Conservation (phyloP, 2,888 invertebrate genomes). For the Ephialtes manifestator region DNA sequence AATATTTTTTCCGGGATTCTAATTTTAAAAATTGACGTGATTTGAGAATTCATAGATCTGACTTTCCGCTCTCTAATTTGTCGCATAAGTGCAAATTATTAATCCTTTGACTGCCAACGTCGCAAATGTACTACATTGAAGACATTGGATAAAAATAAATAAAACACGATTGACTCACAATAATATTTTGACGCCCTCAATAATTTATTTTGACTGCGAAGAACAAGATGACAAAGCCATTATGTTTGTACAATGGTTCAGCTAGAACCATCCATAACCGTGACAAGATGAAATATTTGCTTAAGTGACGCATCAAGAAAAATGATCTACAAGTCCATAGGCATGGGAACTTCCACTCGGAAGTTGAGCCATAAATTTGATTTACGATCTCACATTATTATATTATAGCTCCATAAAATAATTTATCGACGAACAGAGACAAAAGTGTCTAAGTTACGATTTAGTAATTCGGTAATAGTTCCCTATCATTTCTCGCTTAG, state of each 20-base stretch:
- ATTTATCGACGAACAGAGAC: conserved; percentile 19
- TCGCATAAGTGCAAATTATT: no score
- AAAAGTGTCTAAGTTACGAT: conserved; percentile 11
- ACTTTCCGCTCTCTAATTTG: no score
- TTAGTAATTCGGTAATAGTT: conserved; percentile 47
- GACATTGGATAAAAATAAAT: no score
- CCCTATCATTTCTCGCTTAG: conserved; percentile 11
- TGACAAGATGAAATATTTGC: neutral
- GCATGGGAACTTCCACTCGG: conserved; percentile 37
- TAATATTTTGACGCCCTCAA: conserved; percentile 7
- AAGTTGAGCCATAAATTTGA: conserved; percentile 21
- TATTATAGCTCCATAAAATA: conserved; percentile 5
- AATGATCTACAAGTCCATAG: neutral
- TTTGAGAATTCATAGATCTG: no score
- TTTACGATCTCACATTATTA: conserved; percentile 42
- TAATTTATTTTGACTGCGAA: neutral
- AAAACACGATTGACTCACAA: neutral
- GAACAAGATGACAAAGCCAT: neutral
- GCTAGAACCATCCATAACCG: neutral
- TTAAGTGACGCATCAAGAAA: conserved; percentile 27
- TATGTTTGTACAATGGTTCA: neutral
- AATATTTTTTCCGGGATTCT: no score
- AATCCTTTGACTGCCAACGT: no score
- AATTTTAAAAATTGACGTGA: no score
- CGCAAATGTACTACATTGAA: no score